Conservation (phyloP, 2,113 vertebrate genomes). For the Psephotus haematonotus region DNA sequence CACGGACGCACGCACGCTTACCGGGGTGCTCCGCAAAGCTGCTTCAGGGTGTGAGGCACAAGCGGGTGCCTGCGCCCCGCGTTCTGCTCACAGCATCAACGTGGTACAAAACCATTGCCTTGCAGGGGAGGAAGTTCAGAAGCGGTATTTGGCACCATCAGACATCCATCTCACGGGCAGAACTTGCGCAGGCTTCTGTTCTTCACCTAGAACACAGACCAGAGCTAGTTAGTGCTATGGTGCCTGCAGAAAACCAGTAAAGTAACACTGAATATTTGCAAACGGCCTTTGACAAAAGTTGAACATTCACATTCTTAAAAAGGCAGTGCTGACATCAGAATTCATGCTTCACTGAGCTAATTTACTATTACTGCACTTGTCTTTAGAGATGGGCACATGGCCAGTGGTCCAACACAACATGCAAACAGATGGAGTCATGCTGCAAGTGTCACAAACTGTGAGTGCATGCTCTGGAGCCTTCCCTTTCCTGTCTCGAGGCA, state of each 20-base stretch:
- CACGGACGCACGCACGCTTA: neutral
- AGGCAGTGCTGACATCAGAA: neutral
- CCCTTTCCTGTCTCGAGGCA: neutral
- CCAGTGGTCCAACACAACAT: neutral
- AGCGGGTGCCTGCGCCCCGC: neutral
- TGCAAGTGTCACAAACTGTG: neutral
- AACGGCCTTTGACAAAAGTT: neutral
- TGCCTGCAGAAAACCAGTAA: neutral
- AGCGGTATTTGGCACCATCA: rapidly evolving
- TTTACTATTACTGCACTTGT: neutral
- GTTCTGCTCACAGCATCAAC: neutral
- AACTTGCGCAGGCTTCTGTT: neutral
- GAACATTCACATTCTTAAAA: neutral
- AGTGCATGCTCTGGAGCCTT: too few species aligned
- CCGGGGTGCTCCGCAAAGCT: neutral
- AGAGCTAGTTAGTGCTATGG: neutral
- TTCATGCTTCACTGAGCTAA: neutral
- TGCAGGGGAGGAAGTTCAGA: neutral
- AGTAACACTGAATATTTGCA: neutral
- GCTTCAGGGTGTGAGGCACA: neutral
- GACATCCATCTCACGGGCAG: neutral
- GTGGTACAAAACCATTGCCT: neutral
- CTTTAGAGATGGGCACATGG: neutral
- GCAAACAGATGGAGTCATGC: neutral
- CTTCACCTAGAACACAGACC: neutral